Percentiles rank a stretch among this genome's conserved stretches.
These are phyloP conservation scores for Lypha dubia DNA, from an alignment of 2,888 invertebrate species.

Conservation along the genomic window DNA sequence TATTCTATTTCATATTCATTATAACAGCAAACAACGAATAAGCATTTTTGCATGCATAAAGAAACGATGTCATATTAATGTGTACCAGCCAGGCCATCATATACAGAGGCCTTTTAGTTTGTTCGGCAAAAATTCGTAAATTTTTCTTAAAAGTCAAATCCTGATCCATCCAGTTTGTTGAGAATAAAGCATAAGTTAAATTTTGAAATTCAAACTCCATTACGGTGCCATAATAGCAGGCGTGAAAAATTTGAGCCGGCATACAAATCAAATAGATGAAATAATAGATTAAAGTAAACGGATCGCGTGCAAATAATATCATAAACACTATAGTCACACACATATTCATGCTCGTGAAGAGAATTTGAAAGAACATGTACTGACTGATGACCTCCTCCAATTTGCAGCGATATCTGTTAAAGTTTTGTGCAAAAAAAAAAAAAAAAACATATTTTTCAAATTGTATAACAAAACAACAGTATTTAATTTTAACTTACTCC, in stretches of 20 bases:
- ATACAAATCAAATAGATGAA: constrained; percentile 59
- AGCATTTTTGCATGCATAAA: constrained; percentile 63
- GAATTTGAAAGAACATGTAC: constrained; percentile 67
- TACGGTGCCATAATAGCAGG: constrained; percentile 69
- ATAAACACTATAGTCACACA: constrained; percentile 62
- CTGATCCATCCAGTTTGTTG: constrained; percentile 70
- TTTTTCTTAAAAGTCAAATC: constrained; percentile 61
- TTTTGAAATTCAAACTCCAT: constrained; percentile 68
- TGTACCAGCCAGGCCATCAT: constrained; percentile 67
- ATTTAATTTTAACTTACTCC: constrained; percentile 57
- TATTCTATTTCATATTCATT: constrained; percentile 50
- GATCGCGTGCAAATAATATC: constrained; percentile 63
- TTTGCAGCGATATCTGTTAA: constrained; percentile 60
- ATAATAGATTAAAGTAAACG: constrained; percentile 61
- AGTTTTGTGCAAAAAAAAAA: not conserved
- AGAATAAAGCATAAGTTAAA: constrained; percentile 66
- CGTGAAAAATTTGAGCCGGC: constrained; percentile 64
- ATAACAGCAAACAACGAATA: constrained; percentile 68
- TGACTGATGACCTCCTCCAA: constrained; percentile 51
- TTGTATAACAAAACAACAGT: no score
- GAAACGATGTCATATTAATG: constrained; percentile 65
- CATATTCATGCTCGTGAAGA: constrained; percentile 65
- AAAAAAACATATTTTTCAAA: no score
- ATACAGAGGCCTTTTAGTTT: constrained; percentile 34
- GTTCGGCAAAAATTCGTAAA: constrained; percentile 64